Conservation (phyloP, 1,140 invertebrate species). For the Drosophila repletoides region DNA sequence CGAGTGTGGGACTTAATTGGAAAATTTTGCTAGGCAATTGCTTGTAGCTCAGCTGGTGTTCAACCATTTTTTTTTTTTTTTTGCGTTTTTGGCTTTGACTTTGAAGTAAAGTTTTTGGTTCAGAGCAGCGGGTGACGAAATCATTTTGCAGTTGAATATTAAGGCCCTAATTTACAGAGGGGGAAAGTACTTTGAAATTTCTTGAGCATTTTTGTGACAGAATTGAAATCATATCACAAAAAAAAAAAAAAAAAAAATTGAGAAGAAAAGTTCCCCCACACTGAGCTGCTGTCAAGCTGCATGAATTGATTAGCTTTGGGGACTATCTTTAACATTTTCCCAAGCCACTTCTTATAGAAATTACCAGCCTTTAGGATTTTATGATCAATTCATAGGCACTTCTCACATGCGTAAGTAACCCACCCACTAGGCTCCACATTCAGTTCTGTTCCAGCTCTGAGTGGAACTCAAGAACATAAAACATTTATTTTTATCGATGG, state of each 20-base stretch:
- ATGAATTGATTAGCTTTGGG: conserved; percentile 19
- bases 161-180: no score
- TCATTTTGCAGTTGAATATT: conserved; percentile 17
- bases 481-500: conserved; percentile 42
- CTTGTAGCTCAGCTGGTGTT: conserved; percentile 32
- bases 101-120: conserved; percentile 10
- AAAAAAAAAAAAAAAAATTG: neutral
- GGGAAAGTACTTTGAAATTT: neutral
- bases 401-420: conserved; percentile 9
- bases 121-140: conserved; percentile 12
- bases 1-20: conserved; percentile 28
- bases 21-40: conserved; percentile 30
- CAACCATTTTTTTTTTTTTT: conserved; percentile 1
- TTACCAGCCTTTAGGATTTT: conserved; percentile 10
- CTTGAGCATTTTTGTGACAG: neutral
- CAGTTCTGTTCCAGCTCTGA: neutral
- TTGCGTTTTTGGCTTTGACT: neutral
- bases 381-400: conserved; percentile 36
- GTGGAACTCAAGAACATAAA: conserved; percentile 22
- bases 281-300: neutral
- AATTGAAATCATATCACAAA: conserved; percentile 2
- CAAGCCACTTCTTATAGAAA: neutral
- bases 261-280: neutral
- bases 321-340: neutral
- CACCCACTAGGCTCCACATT: conserved; percentile 1